Base-by-base conservation (phyloP, 2,797 vertebrate genomes). In the Megaceryle alcyon region DNA sequence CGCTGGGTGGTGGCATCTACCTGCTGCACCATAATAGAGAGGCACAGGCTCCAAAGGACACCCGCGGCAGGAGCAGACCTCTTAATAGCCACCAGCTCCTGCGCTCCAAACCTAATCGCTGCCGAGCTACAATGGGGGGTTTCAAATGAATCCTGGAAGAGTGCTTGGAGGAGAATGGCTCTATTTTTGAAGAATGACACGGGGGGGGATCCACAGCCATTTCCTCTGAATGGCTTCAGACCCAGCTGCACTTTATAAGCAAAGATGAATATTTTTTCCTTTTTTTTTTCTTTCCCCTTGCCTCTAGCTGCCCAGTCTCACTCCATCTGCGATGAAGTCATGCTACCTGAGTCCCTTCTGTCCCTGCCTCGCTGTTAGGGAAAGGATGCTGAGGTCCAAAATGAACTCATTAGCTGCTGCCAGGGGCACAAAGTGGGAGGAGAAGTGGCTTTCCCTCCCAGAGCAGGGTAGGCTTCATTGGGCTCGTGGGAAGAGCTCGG, bases 61-160 rank as follows among this genome's bases (percentile, higher is more conserved):
- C 93, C 89, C 6, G 49, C 37, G 83, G 92, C 91, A 84, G 76
- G 66, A 88, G 90, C 66, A 93, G 82, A 90, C 17, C 95, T 88
- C 87, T 96, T 35, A 71, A 86, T 2, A 93, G 64, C 91, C 3
- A 0, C 90, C 87, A 6, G 6, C 82, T 37, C 79, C 64, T 1
- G 22, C 0, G 14, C 54, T 75, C 64, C 57, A 4, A 83, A n/a
- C 80, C 90, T 41, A 15, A 46, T 7, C 5, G 71, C 66, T 2
- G 4, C 59, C 4, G 7, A 33, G 61, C 75, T 75, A 63, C 94
- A 65, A 82, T 28, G 44, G 21, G 72, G 71, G 66, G 78, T 51
- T 94, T 92, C 79, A 84, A 85, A 92, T 8, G 83, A 86, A 91
- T 56, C 86, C 81, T 61, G 37, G 75, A 76, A 35, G 60, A 91